Percentiles rank a stretch among this genome's conserved stretches.
These are phyloP conservation scores for Druon quercuslanigerum DNA, from an alignment of 1,140 invertebrate genomes.

Conservation along the genomic window DNA sequence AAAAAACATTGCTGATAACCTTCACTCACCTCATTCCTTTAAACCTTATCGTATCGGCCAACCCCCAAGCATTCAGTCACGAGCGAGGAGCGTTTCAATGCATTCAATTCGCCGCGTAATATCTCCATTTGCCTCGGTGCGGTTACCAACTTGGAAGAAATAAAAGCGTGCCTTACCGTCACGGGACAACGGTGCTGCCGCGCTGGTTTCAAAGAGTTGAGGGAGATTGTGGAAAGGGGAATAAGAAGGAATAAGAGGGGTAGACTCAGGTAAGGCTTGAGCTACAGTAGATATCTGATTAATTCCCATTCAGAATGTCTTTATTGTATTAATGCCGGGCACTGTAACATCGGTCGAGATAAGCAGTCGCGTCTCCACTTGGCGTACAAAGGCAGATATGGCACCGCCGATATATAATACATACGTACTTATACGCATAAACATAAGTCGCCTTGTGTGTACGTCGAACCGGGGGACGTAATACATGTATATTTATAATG, in stretches of 20 bases:
- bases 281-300: constrained; percentile 64
- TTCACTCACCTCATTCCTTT: background rate
- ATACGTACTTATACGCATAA: constrained; percentile 43
- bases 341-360: constrained; percentile 35
- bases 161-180: constrained; percentile 30
- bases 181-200: background rate
- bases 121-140: constrained; percentile 49
- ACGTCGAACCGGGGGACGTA: constrained; percentile 36
- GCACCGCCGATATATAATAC: constrained; percentile 47
- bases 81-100: background rate
- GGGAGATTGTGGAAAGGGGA: background rate
- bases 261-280: constrained; percentile 24
- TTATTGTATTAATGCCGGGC: constrained; percentile 65
- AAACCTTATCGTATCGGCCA: background rate
- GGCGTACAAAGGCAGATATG: constrained; percentile 45
- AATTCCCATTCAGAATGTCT: constrained; percentile 69
- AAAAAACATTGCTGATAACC: constrained; percentile 6
- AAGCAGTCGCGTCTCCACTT: constrained; percentile 30
- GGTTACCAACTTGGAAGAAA: constrained; percentile 33
- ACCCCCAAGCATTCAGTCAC: background rate
- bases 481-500: constrained; percentile 64
- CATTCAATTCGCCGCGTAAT: constrained; percentile 45
- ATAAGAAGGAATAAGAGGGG: background rate
- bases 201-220: background rate
- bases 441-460: constrained; percentile 34